A percentile compares a stretch with the other conserved stretches of the same genome.
phyloP scores from a whole-genome alignment of 2,113 vertebrate genomes.

The Arizona elegans region DNA sequence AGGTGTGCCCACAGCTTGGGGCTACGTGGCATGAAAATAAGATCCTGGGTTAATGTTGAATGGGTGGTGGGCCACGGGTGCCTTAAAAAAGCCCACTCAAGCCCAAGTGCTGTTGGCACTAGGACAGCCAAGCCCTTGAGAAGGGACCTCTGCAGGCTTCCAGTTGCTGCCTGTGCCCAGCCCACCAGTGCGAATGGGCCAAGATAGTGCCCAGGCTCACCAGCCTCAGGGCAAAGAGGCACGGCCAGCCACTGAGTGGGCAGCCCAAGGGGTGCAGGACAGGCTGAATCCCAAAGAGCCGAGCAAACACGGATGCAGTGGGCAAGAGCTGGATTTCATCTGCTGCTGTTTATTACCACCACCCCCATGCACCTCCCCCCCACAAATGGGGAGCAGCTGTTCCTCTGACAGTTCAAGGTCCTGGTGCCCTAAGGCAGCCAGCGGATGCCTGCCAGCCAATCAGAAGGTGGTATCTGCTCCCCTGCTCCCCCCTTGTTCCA shows the following conservation, averaged over 20 bases:
- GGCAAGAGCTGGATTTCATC: conserved; percentile 63
- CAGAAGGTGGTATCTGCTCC: neutral
- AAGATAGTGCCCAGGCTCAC: neutral
- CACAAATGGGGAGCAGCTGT: conserved; percentile 21
- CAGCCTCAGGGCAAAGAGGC: neutral
- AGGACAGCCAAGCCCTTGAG: too few relatives aligned
- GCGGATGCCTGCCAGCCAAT: neutral
- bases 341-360: conserved; percentile 35
- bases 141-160: too few relatives aligned
- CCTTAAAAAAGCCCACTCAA: too few relatives aligned
- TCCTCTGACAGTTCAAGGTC: neutral
- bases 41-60: neutral
- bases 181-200: neutral
- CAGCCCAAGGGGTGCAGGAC: neutral
- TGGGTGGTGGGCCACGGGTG: neutral
- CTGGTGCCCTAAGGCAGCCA: conserved; percentile 44
- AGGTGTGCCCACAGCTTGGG: neutral
- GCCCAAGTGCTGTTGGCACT: too few relatives aligned
- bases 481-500: neutral
- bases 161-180: neutral
- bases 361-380: conserved; percentile 30
- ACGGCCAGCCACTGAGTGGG: neutral
- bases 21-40: neutral
- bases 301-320: neutral
- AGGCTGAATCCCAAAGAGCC: neutral